phyloP scores from a whole-genome alignment of 2,797 vertebrate genomes.

The Pitangus sulphuratus region DNA sequence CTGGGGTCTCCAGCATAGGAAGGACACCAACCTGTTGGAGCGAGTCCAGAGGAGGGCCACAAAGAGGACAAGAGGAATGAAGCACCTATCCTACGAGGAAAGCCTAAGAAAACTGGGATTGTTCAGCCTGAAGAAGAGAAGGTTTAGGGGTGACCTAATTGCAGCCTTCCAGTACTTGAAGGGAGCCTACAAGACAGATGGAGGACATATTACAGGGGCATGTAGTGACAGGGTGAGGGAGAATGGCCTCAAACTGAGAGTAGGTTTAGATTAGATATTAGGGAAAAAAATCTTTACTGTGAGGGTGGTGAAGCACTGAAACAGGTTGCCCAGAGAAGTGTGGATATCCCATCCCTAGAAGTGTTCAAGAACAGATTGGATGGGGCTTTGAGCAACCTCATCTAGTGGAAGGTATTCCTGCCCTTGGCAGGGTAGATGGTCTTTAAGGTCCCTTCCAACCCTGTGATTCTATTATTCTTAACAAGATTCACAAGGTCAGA shows the following conservation, averaged over 20 bases:
- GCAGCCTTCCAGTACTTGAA: not conserved
- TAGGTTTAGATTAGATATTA: not conserved
- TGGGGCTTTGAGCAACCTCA: not conserved
- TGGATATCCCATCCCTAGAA: not conserved
- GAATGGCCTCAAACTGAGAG: not conserved
- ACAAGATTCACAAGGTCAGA: not conserved
- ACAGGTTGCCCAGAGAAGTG: not conserved
- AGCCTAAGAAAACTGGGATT: not conserved
- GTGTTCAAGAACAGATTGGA: not conserved
- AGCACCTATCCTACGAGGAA: not conserved
- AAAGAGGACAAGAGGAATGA: not conserved
- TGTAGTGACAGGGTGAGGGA: not conserved
- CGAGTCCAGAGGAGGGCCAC: rapidly evolving
- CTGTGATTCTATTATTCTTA: not conserved
- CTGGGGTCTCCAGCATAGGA: not conserved
- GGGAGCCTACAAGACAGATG: not conserved
- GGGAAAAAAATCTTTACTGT: not conserved
- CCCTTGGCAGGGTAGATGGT: rapidly evolving
- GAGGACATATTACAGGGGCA: not conserved
- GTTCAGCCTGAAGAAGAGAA: not conserved
- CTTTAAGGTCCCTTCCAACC: not conserved
- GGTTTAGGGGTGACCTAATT: not conserved
- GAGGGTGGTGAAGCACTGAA: not conserved
- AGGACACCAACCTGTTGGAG: not conserved
- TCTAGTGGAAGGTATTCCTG: not conserved